Conservation (phyloP, 2,113 vertebrate species). For the Petromus typicus region DNA sequence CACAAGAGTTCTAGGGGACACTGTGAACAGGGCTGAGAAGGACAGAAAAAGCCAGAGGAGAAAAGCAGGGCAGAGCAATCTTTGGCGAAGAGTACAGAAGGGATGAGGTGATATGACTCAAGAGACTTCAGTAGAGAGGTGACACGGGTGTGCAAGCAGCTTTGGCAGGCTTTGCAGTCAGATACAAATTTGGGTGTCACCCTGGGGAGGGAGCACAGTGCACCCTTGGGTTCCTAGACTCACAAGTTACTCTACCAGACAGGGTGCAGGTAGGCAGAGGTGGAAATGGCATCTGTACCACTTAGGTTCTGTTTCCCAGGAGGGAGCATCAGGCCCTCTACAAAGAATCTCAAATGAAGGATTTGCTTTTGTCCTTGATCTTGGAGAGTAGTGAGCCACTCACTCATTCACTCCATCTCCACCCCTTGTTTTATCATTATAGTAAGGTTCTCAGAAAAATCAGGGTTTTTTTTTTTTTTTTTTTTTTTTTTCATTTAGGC, state of each 20-base stretch:
- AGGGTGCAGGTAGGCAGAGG: not conserved
- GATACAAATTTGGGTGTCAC: not conserved
- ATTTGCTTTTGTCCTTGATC: conserved; percentile 34
- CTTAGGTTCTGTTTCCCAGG: not conserved
- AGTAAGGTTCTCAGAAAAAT: conserved; percentile 11
- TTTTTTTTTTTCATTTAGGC: conserved; percentile 4
- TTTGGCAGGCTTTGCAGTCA: not conserved
- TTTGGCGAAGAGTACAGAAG: not conserved
- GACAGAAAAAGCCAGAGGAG: conserved; percentile 29
- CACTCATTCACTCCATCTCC: not conserved
- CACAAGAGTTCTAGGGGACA: not conserved
- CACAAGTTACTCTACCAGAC: not conserved
- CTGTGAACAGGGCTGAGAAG: not conserved
- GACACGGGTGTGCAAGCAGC: not conserved
- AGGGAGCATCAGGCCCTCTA: not conserved
- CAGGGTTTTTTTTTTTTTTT: no score
- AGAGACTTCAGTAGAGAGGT: not conserved
- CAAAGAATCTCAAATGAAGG: conserved; percentile 19
- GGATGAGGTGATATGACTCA: not conserved
- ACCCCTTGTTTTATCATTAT: conserved; percentile 46
- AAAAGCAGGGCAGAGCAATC: not conserved
- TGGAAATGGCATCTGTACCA: not conserved
- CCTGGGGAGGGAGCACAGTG: not conserved
- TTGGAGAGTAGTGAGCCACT: not conserved
- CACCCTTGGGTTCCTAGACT: not conserved